A percentile compares a stretch with the other conserved stretches of the same genome.
phyloP scores from a whole-genome alignment of 2,888 invertebrate genomes.

The Anthophora plumipes region DNA sequence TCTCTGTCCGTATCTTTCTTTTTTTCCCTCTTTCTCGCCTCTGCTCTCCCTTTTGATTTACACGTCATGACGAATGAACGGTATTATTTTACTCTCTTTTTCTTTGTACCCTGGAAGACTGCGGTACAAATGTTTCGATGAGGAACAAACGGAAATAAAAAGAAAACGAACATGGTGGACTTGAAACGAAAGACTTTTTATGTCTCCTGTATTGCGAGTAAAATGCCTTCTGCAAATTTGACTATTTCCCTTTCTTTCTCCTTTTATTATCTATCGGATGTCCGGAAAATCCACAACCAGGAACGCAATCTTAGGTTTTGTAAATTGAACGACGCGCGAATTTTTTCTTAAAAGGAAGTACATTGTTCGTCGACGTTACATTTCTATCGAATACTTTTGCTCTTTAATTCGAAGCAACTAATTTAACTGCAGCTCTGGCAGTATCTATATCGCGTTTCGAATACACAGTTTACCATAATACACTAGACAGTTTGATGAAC shows the following conservation, averaged over 20 bases:
- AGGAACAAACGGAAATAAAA: slow-evolving; percentile 20
- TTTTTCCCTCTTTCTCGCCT: slow-evolving; percentile 6
- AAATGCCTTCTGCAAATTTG: slow-evolving; percentile 35
- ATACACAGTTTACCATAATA: not conserved
- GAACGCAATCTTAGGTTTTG: slow-evolving; percentile 11
- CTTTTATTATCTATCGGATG: slow-evolving; percentile 50
- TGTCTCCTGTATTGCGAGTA: slow-evolving; percentile 23
- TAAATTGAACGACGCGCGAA: not conserved
- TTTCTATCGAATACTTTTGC: not conserved
- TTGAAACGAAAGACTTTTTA: slow-evolving; percentile 51
- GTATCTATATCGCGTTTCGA: slow-evolving; percentile 9
- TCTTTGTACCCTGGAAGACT: slow-evolving; percentile 79
- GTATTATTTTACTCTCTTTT: slow-evolving; percentile 51
- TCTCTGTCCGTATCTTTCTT: slow-evolving; percentile 24
- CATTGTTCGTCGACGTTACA: not conserved
- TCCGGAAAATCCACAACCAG: slow-evolving; percentile 55
- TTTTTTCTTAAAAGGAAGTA: not conserved
- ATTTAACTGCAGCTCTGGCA: slow-evolving; percentile 23
- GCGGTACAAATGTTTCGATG: slow-evolving; percentile 71
- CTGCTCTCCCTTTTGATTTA: slow-evolving; percentile 71
- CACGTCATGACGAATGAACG: slow-evolving; percentile 70
- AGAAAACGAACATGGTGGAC: slow-evolving; percentile 17
- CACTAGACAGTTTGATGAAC: not conserved
- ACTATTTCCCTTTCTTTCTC: slow-evolving; percentile 36
- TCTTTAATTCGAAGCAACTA: not conserved